phyloP scores from a whole-genome alignment of 2,888 invertebrate genomes.

The Agrilus cyanescens region DNA sequence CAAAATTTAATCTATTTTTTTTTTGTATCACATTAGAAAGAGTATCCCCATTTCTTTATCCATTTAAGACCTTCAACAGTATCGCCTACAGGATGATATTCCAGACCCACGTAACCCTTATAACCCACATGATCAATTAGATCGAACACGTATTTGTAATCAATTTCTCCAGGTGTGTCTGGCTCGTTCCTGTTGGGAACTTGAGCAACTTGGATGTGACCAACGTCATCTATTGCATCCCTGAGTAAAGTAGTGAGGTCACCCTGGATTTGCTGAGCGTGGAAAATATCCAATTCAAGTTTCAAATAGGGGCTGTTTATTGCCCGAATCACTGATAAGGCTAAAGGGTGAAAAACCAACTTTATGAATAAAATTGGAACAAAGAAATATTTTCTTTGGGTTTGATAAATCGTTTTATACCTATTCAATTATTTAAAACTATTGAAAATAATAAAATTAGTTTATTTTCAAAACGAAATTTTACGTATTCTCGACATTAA shows the following conservation, averaged over 20 bases:
- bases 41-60: conserved; percentile 56
- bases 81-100: conserved; percentile 64
- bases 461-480: too few relatives aligned
- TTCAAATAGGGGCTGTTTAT: conserved; percentile 68
- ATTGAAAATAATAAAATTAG: background rate
- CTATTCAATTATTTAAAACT: background rate
- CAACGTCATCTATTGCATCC: conserved; percentile 57
- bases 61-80: conserved; percentile 58
- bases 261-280: conserved; percentile 80
- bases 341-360: conserved; percentile 32
- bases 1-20: conserved; percentile 3
- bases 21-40: conserved; percentile 38
- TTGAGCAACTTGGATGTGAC: conserved; percentile 79
- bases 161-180: conserved; percentile 70
- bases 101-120: conserved; percentile 76
- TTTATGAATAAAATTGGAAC: conserved; percentile 18
- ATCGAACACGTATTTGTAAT: conserved; percentile 69
- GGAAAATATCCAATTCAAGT: conserved; percentile 79
- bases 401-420: background rate
- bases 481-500: too few relatives aligned
- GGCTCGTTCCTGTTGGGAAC: conserved; percentile 84
- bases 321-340: conserved; percentile 57
- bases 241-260: conserved; percentile 67
- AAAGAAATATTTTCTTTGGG: conserved; percentile 4
- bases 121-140: conserved; percentile 58